Evolutionary conservation across 2,113 vertebrate species (phyloP).

Genomic region (Ophiodon elongatus): DNA sequence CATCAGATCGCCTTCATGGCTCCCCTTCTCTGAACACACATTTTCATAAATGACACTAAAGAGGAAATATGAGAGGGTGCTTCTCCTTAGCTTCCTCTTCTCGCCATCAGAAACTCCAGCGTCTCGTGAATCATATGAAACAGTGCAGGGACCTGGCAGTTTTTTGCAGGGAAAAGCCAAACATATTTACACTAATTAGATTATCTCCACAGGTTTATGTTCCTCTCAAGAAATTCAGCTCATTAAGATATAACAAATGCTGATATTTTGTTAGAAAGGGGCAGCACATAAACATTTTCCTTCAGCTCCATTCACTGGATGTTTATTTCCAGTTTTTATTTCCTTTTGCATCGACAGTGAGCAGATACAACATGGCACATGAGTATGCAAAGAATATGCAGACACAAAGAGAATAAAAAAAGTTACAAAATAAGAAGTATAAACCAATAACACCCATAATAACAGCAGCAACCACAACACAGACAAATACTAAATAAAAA

Average conservation of each 20-base stretch:
- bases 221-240: slow-evolving; percentile 47
- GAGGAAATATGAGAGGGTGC: slow-evolving; percentile 68
- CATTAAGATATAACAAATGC: slow-evolving; percentile 50
- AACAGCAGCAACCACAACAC: too few relatives aligned
- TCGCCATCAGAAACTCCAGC: slow-evolving; percentile 31
- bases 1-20: slow-evolving; percentile 65
- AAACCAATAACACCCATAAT: neutral
- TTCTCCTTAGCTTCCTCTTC: slow-evolving; percentile 59
- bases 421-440: neutral
- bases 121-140: slow-evolving; percentile 71
- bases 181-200: slow-evolving; percentile 50
- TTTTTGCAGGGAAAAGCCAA: slow-evolving; percentile 28
- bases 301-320: neutral
- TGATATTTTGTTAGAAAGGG: neutral
- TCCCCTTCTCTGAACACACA: slow-evolving; percentile 60
- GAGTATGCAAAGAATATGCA: neutral
- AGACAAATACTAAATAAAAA: too few relatives aligned
- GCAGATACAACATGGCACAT: neutral
- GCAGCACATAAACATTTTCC: neutral
- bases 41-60: slow-evolving; percentile 80
- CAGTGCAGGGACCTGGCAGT: neutral
- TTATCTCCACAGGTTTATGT: slow-evolving; percentile 63
- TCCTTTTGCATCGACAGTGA: neutral
- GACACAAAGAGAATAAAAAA: neutral
- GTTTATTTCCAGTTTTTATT: neutral